Evolutionary conservation across 2,113 vertebrate genomes (phyloP).

Genomic region (Callaeas wilsoni): DNA sequence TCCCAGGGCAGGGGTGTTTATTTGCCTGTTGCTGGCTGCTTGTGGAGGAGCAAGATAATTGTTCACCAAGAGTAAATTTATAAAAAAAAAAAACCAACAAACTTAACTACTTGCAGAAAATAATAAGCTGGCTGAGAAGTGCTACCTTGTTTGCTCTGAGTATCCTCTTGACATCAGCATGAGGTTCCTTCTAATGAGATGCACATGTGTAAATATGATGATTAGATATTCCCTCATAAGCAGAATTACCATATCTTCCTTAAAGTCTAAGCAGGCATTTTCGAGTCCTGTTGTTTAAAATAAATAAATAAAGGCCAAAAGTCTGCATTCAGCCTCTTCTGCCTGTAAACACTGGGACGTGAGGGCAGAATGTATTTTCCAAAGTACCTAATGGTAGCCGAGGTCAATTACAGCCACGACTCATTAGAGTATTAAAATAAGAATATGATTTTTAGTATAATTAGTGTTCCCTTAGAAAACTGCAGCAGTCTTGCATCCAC

Average conservation of each 20-base stretch:
- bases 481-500: not conserved
- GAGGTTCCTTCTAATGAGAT: slow-evolving; percentile 61
- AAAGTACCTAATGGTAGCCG: not conserved
- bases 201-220: slow-evolving; percentile 59
- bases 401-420: slow-evolving; percentile 46
- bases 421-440: slow-evolving; percentile 51
- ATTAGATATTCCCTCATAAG: slow-evolving; percentile 66
- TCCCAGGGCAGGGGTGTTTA: not conserved
- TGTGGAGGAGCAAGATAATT: slow-evolving; percentile 38
- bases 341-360: not conserved
- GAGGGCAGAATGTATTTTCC: slow-evolving; percentile 1
- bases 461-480: slow-evolving; percentile 29
- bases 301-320: slow-evolving; percentile 25
- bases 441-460: slow-evolving; percentile 23
- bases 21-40: not conserved
- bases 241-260: slow-evolving; percentile 53
- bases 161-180: slow-evolving; percentile 69
- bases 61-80: slow-evolving; percentile 20
- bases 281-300: not conserved
- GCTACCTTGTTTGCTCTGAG: slow-evolving; percentile 52
- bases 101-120: slow-evolving; percentile 22
- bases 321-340: not conserved
- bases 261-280: not conserved
- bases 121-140: slow-evolving; percentile 47
- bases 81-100: not conserved